Evolutionary conservation across 92 coral and sea anemone species (phyloP).

Genomic region (Zoanthus sociatus): DNA sequence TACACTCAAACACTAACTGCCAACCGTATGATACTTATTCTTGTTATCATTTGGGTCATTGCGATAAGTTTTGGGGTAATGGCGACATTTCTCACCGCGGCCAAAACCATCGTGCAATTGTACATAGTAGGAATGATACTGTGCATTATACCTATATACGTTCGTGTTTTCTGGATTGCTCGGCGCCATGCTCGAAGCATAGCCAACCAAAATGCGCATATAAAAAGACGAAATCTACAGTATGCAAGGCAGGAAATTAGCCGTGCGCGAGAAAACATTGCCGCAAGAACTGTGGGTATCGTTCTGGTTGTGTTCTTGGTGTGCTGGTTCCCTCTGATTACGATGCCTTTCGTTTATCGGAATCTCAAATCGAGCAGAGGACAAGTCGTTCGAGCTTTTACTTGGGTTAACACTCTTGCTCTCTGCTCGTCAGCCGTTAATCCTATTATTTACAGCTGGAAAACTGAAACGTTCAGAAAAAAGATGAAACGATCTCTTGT

Average conservation of each 20-base stretch:
- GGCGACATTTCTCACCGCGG: constrained; percentile 55
- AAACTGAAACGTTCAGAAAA: constrained; percentile 70
- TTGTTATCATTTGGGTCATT: constrained; percentile 71
- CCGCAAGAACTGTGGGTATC: constrained; percentile 88
- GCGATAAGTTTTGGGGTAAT: constrained; percentile 72
- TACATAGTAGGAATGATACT: constrained; percentile 69
- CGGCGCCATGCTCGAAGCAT: constrained; percentile 86
- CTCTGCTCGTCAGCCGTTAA: constrained; percentile 88
- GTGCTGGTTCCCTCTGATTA: constrained; percentile 93
- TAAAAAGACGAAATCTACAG: constrained; percentile 59
- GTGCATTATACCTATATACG: constrained; percentile 76
- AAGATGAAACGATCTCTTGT: constrained; percentile 49
- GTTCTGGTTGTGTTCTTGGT: constrained; percentile 76
- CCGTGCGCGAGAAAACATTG: constrained; percentile 71
- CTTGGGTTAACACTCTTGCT: constrained; percentile 89
- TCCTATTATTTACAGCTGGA: constrained; percentile 86
- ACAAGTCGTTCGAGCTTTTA: constrained; percentile 57
- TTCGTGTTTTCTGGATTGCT: constrained; percentile 85
- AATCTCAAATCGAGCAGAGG: constrained; percentile 44
- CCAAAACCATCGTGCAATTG: constrained; percentile 57
- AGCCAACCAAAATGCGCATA: constrained; percentile 64
- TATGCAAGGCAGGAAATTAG: constrained; percentile 46
- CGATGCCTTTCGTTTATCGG: constrained; percentile 72
- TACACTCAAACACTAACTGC: constrained; percentile 75
- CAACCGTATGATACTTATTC: constrained; percentile 55